phyloP scores from a whole-genome alignment of 2,888 invertebrate genomes.

The Alviniconcha strummeri region DNA sequence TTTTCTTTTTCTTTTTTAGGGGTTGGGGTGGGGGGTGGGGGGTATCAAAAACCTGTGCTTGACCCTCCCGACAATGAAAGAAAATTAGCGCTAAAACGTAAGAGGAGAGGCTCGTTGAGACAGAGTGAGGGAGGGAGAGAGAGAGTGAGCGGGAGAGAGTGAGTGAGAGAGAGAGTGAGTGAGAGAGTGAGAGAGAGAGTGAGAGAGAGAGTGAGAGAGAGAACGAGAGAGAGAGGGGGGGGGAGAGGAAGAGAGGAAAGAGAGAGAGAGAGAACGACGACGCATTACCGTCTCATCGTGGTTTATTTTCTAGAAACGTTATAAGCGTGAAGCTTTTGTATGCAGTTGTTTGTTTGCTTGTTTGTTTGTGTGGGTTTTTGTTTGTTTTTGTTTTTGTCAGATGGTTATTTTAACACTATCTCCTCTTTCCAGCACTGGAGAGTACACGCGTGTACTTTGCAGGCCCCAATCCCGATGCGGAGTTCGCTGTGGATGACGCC shows the following conservation, averaged over 20 bases:
- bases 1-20: no score
- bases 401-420: no score
- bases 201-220: background rate
- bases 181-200: background rate
- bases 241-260: background rate
- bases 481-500: slow-evolving; percentile 11
- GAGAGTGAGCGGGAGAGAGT: background rate
- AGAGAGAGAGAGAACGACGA: background rate
- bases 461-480: background rate
- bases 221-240: background rate
- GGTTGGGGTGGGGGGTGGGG: no score
- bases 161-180: background rate
- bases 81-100: background rate
- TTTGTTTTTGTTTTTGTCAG: no score
- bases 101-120: background rate
- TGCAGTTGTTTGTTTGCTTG: no score
- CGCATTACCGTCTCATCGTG: no score
- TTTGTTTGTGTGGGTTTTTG: no score
- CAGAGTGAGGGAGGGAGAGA: background rate
- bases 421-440: background rate
- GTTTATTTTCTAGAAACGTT: no score
- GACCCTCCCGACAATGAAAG: background rate
- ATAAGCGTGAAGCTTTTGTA: no score
- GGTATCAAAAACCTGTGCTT: background rate
- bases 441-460: background rate